phyloP scores from a whole-genome alignment of 2,797 vertebrate genomes.

The Xenopus petersii region DNA sequence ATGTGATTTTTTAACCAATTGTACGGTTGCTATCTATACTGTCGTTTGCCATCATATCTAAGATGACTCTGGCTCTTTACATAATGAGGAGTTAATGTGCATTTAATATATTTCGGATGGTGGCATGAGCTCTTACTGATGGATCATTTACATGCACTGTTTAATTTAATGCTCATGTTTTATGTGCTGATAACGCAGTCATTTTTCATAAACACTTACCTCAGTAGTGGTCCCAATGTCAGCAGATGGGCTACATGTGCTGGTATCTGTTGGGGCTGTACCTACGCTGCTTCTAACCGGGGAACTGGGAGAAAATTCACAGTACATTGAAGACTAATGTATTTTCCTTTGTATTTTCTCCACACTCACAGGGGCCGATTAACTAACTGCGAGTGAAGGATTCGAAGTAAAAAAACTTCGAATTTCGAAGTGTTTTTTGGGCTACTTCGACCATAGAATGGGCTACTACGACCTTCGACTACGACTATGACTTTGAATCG shows the following conservation, averaged over 20 bases:
- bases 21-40: neutral
- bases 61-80: no score
- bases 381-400: no score
- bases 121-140: no score
- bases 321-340: conserved; percentile 67
- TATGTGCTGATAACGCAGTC: conserved; percentile 18
- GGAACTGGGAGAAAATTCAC: conserved; percentile 77
- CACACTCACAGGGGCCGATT: conserved; percentile 62
- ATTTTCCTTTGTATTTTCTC: conserved; percentile 82
- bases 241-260: conserved; percentile 94
- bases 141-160: neutral
- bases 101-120: no score
- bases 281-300: conserved; percentile 89
- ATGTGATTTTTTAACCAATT: neutral
- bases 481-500: no score
- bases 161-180: conserved; percentile 1
- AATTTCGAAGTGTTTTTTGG: no score
- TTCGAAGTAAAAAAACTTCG: no score
- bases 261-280: conserved; percentile 83
- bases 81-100: no score
- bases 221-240: conserved; percentile 91
- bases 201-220: conserved; percentile 68
- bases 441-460: no score
- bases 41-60: neutral
- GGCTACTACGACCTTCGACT: no score